A percentile compares a stretch with the other conserved stretches of the same genome.
Evolutionary conservation across 2,888 invertebrate genomes (phyloP).

Genomic region (Cheilosia vernalis): DNA sequence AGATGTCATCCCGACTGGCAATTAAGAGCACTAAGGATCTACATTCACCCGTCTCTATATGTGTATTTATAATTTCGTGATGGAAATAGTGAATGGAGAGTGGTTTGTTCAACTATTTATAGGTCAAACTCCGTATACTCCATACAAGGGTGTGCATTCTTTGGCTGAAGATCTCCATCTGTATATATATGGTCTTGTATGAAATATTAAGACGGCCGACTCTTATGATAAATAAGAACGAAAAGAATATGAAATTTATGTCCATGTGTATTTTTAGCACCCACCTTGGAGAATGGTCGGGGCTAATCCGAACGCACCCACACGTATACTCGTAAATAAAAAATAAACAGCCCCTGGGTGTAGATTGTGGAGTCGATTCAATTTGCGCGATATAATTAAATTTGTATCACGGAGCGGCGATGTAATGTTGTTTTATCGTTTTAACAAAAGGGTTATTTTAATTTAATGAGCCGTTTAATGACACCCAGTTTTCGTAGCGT

Average conservation of each 20-base stretch:
- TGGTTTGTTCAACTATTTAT: conserved; percentile 42
- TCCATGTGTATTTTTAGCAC: conserved; percentile 20
- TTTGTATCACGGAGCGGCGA: conserved; percentile 56
- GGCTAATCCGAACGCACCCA: conserved; percentile 7
- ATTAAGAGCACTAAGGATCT: conserved; percentile 62
- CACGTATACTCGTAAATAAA: conserved; percentile 15
- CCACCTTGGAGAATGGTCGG: conserved; percentile 22
- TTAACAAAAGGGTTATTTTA: conserved; percentile 73
- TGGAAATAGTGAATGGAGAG: conserved; percentile 22
- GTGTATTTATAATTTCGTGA: conserved; percentile 41
- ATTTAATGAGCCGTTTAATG: conserved; percentile 75
- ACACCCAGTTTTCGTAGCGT: conserved; percentile 45
- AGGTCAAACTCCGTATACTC: conserved; percentile 21
- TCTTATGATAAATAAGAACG: neutral
- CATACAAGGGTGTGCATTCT: conserved; percentile 8
- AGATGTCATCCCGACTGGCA: conserved; percentile 56
- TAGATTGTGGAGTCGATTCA: conserved; percentile 48
- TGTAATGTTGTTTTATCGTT: conserved; percentile 67
- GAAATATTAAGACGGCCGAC: conserved; percentile 3
- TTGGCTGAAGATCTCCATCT: conserved; percentile 27
- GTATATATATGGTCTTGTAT: neutral
- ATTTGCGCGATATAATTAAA: conserved; percentile 71
- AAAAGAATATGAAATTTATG: conserved; percentile 1
- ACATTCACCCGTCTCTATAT: neutral
- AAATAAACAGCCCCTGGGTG: neutral